phyloP scores from a whole-genome alignment of 1,140 invertebrate genomes.

The Hestina assimilis region DNA sequence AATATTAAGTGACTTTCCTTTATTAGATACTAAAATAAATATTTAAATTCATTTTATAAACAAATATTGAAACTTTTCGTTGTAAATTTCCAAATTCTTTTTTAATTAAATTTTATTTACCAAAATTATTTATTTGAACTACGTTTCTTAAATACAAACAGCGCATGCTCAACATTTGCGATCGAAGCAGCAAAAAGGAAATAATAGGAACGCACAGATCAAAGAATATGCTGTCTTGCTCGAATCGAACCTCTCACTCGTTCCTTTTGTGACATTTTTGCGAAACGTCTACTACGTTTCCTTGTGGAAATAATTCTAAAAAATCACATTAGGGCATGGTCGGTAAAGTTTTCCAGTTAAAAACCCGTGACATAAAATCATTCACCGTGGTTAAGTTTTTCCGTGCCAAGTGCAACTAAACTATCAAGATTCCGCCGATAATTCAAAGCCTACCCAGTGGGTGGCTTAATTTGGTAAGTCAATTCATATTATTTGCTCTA shows the following conservation, averaged over 20 bases:
- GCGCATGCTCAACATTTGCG: slow-evolving; percentile 50
- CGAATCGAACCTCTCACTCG: slow-evolving; percentile 23
- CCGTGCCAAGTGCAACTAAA: slow-evolving; percentile 77
- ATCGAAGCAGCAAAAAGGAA: slow-evolving; percentile 34
- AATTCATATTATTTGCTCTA: slow-evolving; percentile 22
- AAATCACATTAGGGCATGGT: slow-evolving; percentile 74
- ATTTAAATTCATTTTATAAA: not conserved
- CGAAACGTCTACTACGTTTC: slow-evolving; percentile 62
- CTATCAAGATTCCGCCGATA: slow-evolving; percentile 79
- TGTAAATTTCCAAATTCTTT: not conserved
- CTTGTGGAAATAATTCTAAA: slow-evolving; percentile 55
- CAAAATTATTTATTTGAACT: not conserved
- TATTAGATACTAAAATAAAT: not conserved
- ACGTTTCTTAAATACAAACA: not conserved
- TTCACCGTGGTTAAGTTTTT: slow-evolving; percentile 73
- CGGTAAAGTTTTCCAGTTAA: slow-evolving; percentile 65
- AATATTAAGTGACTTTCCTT: not conserved
- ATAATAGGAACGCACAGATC: slow-evolving; percentile 10
- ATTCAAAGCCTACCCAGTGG: slow-evolving; percentile 77
- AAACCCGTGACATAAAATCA: slow-evolving; percentile 68
- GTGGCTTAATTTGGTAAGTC: slow-evolving; percentile 77
- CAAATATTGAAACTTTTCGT: not conserved
- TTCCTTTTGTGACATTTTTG: slow-evolving; percentile 72
- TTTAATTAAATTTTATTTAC: not conserved
- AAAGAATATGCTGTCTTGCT: slow-evolving; percentile 3